These are phyloP conservation scores for Mormyrops boulengeri DNA, from an alignment of 2,797 vertebrate species.

Conservation along the genomic window DNA sequence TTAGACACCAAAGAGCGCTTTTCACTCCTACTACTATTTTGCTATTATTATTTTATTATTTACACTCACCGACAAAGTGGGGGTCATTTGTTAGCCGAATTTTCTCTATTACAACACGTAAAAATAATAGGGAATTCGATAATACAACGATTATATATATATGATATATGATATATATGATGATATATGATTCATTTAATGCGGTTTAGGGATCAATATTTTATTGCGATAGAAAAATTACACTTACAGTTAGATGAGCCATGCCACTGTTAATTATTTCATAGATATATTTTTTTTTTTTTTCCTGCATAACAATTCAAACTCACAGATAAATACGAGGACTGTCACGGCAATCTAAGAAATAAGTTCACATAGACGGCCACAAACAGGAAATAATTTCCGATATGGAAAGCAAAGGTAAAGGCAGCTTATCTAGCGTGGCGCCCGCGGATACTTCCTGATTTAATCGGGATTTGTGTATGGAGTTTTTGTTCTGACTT, in stretches of 20 bases:
- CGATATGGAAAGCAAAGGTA: slow-evolving; percentile 34
- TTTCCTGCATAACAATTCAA: slow-evolving; percentile 2
- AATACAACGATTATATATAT: neutral
- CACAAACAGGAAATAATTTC: slow-evolving; percentile 33
- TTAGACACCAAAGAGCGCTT: neutral
- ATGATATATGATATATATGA: neutral
- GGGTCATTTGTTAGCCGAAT: neutral
- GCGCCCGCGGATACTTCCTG: slow-evolving; percentile 16
- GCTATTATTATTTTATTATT: neutral
- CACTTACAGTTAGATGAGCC: neutral
- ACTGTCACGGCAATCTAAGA: slow-evolving; percentile 29
- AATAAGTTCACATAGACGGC: slow-evolving; percentile 20
- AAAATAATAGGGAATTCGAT: neutral
- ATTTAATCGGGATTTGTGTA: neutral
- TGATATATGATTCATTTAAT: too few species aligned
- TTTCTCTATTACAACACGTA: neutral
- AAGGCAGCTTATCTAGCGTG: neutral
- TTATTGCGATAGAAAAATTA: neutral
- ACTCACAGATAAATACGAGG: slow-evolving; percentile 26
- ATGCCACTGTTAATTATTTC: neutral
- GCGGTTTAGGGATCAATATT: neutral
- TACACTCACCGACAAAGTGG: neutral
- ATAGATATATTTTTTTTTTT: neutral
- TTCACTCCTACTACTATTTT: neutral
- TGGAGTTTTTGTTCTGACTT: neutral